phyloP scores from a whole-genome alignment of 1,140 invertebrate genomes.

The Zaprionus tsacasi region DNA sequence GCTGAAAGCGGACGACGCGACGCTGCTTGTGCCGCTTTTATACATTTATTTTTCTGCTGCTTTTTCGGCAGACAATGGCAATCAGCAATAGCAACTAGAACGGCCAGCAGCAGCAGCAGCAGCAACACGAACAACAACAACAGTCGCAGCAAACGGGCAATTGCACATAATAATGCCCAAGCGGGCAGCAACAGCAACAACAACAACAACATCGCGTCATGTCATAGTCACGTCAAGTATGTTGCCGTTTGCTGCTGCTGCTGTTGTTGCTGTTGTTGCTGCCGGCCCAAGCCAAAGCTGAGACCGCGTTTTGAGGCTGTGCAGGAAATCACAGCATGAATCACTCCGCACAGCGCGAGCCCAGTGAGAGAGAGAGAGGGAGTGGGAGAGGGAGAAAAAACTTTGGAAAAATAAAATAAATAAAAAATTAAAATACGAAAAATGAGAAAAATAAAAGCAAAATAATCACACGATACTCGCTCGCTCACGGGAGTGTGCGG shows the following conservation, averaged over 20 bases:
- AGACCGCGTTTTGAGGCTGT: slow-evolving; percentile 50
- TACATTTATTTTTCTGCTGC: slow-evolving; percentile 78
- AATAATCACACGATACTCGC: slow-evolving; percentile 73
- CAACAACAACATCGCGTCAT: slow-evolving; percentile 63
- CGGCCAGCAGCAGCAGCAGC: slow-evolving; percentile 58
- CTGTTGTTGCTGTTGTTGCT: slow-evolving; percentile 41
- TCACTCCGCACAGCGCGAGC: slow-evolving; percentile 65
- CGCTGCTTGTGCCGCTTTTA: slow-evolving; percentile 61
- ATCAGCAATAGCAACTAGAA: slow-evolving; percentile 81
- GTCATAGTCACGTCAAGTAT: slow-evolving; percentile 81
- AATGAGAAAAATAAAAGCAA: slow-evolving; percentile 42
- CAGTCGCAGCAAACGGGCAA: slow-evolving; percentile 69
- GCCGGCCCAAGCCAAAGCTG: slow-evolving; percentile 63
- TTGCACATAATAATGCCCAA: slow-evolving; percentile 81
- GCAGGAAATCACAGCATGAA: slow-evolving; percentile 82
- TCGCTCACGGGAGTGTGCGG: slow-evolving; percentile 38
- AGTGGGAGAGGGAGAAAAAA: slow-evolving; percentile 32
- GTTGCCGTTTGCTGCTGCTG: slow-evolving; percentile 33
- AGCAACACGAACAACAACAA: slow-evolving; percentile 48
- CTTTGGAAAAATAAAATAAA: neutral
- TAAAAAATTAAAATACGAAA: slow-evolving; percentile 32
- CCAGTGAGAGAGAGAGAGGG: slow-evolving; percentile 31
- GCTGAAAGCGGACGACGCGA: slow-evolving; percentile 70
- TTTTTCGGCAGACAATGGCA: slow-evolving; percentile 82
- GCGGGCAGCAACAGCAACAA: slow-evolving; percentile 57